These are phyloP conservation scores for Tethya wilhelma DNA, from an alignment of 37 sponge, comb jelly and placozoan species.

Conservation along the genomic window DNA sequence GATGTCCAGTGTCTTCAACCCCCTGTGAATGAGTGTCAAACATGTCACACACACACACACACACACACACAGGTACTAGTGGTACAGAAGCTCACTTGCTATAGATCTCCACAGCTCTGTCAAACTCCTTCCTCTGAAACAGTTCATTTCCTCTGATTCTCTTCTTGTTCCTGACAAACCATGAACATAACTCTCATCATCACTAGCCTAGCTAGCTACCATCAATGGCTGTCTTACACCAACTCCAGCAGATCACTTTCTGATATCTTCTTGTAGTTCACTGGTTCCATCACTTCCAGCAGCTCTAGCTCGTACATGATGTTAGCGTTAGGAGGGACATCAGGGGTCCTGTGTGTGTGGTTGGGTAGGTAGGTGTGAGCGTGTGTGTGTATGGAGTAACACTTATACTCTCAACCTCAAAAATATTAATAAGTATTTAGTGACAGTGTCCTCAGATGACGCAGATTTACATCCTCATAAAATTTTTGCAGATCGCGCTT, in stretches of 20 bases:
- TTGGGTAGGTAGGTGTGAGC: background rate
- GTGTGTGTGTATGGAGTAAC: too few relatives aligned
- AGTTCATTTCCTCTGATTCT: constrained; percentile 63
- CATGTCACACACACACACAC: background rate
- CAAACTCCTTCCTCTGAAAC: constrained; percentile 62
- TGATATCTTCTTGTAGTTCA: constrained; percentile 37
- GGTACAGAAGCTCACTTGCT: constrained; percentile 10
- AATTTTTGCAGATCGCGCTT: too few relatives aligned
- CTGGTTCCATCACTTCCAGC: constrained; percentile 48
- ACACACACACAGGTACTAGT: background rate
- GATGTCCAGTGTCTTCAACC: constrained; percentile 25
- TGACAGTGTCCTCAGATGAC: too few relatives aligned
- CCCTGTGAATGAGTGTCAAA: constrained; percentile 14
- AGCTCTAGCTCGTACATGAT: constrained; percentile 70
- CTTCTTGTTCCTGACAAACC: constrained; percentile 28
- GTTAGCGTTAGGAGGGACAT: constrained; percentile 64
- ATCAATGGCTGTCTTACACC: constrained; percentile 38
- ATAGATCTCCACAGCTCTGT: constrained; percentile 57
- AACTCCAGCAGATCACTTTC: constrained; percentile 52
- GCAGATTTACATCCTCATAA: too few relatives aligned
- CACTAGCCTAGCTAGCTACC: background rate
- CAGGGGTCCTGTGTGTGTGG: constrained; percentile 27
- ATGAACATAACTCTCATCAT: background rate
- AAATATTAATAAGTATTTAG: too few relatives aligned
- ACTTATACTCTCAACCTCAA: too few relatives aligned